phyloP scores from a whole-genome alignment of 2,888 invertebrate species.

The Matsumyia berberina region DNA sequence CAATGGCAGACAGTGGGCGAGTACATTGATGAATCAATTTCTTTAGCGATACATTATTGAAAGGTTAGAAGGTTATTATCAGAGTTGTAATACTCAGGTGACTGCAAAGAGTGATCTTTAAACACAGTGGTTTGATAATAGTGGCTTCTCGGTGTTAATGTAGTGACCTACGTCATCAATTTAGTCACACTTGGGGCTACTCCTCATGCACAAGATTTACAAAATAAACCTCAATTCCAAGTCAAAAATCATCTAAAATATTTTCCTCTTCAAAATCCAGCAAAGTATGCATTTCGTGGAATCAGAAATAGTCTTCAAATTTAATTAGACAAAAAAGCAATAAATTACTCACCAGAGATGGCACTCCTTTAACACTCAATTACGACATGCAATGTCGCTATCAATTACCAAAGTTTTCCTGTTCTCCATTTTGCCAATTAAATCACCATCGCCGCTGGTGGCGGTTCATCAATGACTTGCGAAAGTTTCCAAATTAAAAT shows the following conservation, averaged over 20 bases:
- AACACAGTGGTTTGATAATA: too few relatives aligned
- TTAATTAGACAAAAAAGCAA: slow-evolving; percentile 13
- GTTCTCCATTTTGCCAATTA: neutral
- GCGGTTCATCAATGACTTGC: slow-evolving; percentile 1
- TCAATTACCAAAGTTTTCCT: slow-evolving; percentile 33
- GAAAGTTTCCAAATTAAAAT: slow-evolving; percentile 27
- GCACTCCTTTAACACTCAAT: slow-evolving; percentile 5
- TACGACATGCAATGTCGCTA: slow-evolving; percentile 30
- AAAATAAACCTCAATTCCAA: neutral
- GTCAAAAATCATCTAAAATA: neutral
- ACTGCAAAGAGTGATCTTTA: neutral
- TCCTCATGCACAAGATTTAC: too few relatives aligned
- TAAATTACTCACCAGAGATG: slow-evolving; percentile 21
- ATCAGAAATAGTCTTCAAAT: slow-evolving; percentile 14
- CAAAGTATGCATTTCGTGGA: neutral
- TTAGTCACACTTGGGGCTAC: too few relatives aligned
- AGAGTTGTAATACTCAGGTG: neutral
- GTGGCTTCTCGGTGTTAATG: too few relatives aligned
- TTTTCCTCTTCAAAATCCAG: neutral
- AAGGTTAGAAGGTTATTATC: neutral
- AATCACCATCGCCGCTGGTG: neutral
- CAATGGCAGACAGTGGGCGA: slow-evolving; percentile 1
- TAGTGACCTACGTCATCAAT: too few relatives aligned
- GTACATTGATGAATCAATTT: neutral
- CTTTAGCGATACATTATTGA: neutral